A percentile compares a stretch with the other conserved stretches of the same genome.
Conservation (phyloP, 2,113 vertebrate species). For the Symphodus melops region DNA sequence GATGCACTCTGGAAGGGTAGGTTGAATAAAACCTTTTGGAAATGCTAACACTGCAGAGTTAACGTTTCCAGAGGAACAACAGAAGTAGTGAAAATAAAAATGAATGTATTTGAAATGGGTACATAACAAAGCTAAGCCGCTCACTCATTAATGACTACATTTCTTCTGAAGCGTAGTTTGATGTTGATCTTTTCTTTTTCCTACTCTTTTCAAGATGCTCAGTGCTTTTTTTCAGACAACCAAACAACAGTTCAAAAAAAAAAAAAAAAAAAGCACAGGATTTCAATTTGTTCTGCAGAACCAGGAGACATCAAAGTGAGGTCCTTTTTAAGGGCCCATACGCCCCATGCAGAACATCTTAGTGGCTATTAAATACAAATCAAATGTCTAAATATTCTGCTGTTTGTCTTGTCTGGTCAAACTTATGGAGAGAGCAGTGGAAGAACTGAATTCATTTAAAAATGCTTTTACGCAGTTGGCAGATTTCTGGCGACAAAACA, state of each 20-base stretch:
- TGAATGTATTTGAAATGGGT: not conserved
- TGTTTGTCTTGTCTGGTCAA: slow-evolving; percentile 72
- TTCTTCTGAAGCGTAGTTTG: too few species aligned
- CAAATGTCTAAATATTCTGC: slow-evolving; percentile 63
- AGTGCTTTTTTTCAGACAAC: too few species aligned
- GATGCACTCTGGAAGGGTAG: too few species aligned
- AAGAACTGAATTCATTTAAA: slow-evolving; percentile 74
- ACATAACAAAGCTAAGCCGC: slow-evolving; percentile 7
- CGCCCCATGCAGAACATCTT: slow-evolving; percentile 56
- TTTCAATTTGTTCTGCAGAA: slow-evolving; percentile 56
- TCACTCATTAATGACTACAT: not conserved
- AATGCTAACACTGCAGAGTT: not conserved
- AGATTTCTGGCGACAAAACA: slow-evolving; percentile 68
- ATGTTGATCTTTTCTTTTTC: too few species aligned
- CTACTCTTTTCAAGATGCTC: too few species aligned
- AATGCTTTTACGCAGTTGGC: slow-evolving; percentile 54
- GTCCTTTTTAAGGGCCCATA: slow-evolving; percentile 57
- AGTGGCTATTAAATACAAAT: slow-evolving; percentile 66
- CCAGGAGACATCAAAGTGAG: slow-evolving; percentile 45
- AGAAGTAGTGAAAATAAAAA: not conserved
- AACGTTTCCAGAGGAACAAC: not conserved
- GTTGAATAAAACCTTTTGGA: too few species aligned
- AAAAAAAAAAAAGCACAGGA: slow-evolving; percentile 44
- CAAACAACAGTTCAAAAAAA: too few species aligned
- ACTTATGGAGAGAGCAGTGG: slow-evolving; percentile 62